Percentiles rank a stretch among this genome's conserved stretches.
These are phyloP conservation scores for Sarcophaga variegata DNA, from an alignment of 2,888 invertebrate genomes.

Conservation along the genomic window DNA sequence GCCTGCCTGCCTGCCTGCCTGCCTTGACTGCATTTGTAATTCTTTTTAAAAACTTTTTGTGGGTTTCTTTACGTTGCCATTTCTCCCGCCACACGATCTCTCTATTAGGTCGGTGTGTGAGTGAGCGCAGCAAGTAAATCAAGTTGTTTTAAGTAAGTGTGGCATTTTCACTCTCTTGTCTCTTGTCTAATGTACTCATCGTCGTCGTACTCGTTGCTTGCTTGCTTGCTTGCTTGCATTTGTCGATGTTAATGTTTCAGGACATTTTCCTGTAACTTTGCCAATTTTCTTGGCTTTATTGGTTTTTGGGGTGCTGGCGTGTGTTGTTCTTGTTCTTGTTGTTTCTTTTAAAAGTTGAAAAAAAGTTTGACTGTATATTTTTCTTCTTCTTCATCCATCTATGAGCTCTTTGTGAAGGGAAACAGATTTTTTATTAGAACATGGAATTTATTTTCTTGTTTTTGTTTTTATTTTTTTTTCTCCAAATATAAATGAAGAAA, in stretches of 20 bases:
- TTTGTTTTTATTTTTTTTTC: background rate
- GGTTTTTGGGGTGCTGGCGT: background rate
- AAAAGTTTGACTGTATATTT: conserved; percentile 38
- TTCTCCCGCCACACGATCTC: background rate
- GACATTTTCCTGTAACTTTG: conserved; percentile 67
- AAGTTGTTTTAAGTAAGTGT: conserved; percentile 59
- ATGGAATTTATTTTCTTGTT: conserved; percentile 3
- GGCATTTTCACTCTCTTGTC: conserved; percentile 15
- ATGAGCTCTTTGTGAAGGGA: conserved; percentile 38
- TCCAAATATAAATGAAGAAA: conserved; percentile 57
- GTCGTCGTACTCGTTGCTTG: conserved; percentile 19
- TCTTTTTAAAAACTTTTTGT: background rate
- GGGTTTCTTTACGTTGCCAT: background rate
- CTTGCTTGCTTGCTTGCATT: conserved; percentile 32
- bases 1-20: background rate
- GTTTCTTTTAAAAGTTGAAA: conserved; percentile 32
- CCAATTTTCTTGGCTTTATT: conserved; percentile 39
- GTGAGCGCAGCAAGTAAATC: background rate
- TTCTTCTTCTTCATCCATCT: background rate
- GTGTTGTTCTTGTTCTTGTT: background rate
- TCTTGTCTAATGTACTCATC: conserved; percentile 47
- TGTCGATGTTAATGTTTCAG: conserved; percentile 61
- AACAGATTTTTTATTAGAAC: conserved; percentile 63
- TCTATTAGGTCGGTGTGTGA: background rate
- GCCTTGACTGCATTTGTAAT: background rate